These are phyloP conservation scores for Rhyacophila brunnea DNA, from an alignment of 1,140 invertebrate species.

Conservation along the genomic window DNA sequence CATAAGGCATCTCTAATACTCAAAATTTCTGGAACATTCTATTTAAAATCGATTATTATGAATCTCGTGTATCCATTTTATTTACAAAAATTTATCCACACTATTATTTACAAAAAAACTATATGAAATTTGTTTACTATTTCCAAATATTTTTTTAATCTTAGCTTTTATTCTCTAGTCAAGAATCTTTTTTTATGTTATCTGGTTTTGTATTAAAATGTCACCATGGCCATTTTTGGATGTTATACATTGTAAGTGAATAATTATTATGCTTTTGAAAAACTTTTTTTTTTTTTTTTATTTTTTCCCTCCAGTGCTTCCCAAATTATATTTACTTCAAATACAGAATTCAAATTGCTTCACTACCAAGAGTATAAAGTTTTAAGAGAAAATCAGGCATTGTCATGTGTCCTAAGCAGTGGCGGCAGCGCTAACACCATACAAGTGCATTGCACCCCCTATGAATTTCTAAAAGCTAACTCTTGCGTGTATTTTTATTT, in stretches of 20 bases:
- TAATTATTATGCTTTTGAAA: slow-evolving; percentile 22
- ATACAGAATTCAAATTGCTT: not conserved
- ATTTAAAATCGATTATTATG: too few relatives aligned
- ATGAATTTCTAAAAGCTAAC: too few relatives aligned
- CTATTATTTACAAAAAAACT: too few relatives aligned
- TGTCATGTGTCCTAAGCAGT: too few relatives aligned
- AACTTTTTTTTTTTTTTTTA: slow-evolving; percentile 6
- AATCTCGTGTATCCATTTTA: too few relatives aligned
- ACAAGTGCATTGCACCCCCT: too few relatives aligned
- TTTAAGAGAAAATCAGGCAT: too few relatives aligned
- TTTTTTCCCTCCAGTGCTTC: not conserved
- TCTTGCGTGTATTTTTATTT: too few relatives aligned
- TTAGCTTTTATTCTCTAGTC: slow-evolving; percentile 22
- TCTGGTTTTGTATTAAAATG: slow-evolving; percentile 2
- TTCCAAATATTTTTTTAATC: not conserved
- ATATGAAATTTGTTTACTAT: not conserved
- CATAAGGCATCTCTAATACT: too few relatives aligned
- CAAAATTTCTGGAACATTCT: too few relatives aligned
- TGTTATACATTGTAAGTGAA: slow-evolving; percentile 12
- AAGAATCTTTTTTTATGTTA: slow-evolving; percentile 12
- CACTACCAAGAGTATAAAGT: not conserved
- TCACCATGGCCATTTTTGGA: slow-evolving; percentile 18
- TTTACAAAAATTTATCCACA: too few relatives aligned
- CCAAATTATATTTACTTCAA: not conserved
- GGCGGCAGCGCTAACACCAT: too few relatives aligned